These are phyloP conservation scores for Acleris laterana DNA, from an alignment of 2,888 invertebrate genomes.

Conservation along the genomic window DNA sequence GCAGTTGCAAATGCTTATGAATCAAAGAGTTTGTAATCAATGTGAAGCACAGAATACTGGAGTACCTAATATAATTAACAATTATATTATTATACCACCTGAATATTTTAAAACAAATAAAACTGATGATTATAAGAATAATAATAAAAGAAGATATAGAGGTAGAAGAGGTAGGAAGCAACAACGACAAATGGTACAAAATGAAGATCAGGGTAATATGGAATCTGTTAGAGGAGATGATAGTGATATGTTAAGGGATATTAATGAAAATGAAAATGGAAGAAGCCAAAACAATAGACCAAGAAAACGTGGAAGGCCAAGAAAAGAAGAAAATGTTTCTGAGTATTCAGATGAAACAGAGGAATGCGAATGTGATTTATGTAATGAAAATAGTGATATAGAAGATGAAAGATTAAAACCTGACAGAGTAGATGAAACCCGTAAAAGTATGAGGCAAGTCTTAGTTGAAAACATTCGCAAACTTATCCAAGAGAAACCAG, in stretches of 20 bases:
- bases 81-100: constrained; percentile 44
- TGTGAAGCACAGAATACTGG: constrained; percentile 45
- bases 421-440: background rate
- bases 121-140: constrained; percentile 37
- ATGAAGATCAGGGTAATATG: background rate
- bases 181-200: constrained; percentile 8
- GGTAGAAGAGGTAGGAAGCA: constrained; percentile 5
- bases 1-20: constrained; percentile 47
- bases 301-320: constrained; percentile 11
- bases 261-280: constrained; percentile 23
- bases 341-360: constrained; percentile 35
- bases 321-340: constrained; percentile 30
- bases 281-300: constrained; percentile 33
- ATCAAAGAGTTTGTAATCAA: constrained; percentile 47
- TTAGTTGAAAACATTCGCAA: background rate
- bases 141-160: constrained; percentile 28
- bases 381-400: background rate
- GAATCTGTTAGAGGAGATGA: background rate
- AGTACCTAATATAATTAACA: constrained; percentile 42
- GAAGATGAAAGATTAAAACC: background rate
- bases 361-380: constrained; percentile 20
- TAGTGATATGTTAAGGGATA: background rate
- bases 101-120: constrained; percentile 40
- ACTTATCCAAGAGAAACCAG: background rate
- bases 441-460: background rate